Conservation (phyloP, 2,113 vertebrate species). For the Catagonus wagneri region DNA sequence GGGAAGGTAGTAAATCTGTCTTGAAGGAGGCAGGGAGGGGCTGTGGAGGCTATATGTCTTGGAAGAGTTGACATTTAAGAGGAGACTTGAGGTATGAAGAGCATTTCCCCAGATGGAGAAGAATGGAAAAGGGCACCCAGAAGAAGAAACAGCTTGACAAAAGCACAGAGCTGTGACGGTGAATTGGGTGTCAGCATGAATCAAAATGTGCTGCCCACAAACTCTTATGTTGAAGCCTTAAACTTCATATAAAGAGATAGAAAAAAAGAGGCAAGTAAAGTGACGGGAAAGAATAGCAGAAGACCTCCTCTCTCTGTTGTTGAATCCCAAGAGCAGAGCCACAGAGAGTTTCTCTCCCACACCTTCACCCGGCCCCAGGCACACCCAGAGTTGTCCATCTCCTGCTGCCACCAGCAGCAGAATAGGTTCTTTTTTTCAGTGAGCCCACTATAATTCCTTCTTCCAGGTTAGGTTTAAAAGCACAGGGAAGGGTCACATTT, state of each 20-base stretch:
- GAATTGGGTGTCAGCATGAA: background rate
- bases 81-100: background rate
- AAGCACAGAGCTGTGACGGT: background rate
- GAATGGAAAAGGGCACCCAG: background rate
- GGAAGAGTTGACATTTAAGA: background rate
- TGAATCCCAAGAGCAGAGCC: background rate
- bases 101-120: background rate
- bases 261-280: background rate
- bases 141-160: background rate
- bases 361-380: background rate
- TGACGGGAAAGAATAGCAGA: background rate
- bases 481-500: background rate
- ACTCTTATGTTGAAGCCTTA: background rate
- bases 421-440: background rate
- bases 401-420: background rate
- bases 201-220: background rate
- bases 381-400: background rate
- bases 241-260: background rate
- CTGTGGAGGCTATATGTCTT: background rate
- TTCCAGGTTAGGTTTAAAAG: constrained; percentile 36
- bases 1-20: background rate
- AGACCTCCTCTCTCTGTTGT: background rate
- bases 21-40: background rate
- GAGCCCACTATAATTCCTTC: background rate
- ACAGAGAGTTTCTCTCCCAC: background rate